phyloP scores from a whole-genome alignment of 2,797 vertebrate genomes.

The Chanos chanos region DNA sequence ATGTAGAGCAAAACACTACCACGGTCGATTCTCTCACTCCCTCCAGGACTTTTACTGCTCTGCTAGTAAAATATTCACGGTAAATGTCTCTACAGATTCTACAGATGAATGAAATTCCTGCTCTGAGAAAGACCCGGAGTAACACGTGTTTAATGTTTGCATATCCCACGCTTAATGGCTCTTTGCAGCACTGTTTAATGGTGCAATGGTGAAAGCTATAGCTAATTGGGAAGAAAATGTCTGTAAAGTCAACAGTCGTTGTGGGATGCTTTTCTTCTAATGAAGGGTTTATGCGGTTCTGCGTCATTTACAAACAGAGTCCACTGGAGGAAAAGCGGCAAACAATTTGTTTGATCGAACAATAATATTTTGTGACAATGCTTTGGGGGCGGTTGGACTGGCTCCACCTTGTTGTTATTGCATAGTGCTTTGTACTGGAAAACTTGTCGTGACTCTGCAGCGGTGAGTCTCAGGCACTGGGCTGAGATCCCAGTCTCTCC shows the following conservation, averaged over 20 bases:
- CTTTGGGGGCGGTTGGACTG: background rate
- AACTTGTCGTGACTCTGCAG: too few relatives aligned
- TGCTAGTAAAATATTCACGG: background rate
- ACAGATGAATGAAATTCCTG: background rate
- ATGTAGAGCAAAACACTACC: too few relatives aligned
- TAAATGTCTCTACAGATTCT: background rate
- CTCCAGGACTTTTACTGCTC: conserved; percentile 6
- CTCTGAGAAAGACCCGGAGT: background rate
- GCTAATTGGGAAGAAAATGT: conserved; percentile 33
- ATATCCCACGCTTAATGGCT: conserved; percentile 21
- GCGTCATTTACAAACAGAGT: conserved; percentile 35
- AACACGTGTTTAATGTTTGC: conserved; percentile 21
- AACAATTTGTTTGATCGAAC: conserved; percentile 42
- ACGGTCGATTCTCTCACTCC: too few relatives aligned
- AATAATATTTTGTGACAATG: conserved; percentile 14
- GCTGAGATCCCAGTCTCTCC: background rate
- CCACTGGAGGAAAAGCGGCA: conserved; percentile 16
- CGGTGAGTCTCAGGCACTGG: background rate
- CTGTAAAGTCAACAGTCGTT: conserved; percentile 40
- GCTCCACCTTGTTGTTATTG: background rate
- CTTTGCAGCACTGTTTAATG: conserved; percentile 29
- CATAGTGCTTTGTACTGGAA: too few relatives aligned
- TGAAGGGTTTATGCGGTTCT: conserved; percentile 29
- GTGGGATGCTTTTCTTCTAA: conserved; percentile 36
- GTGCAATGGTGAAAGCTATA: conserved; percentile 22